These are phyloP conservation scores for Dascillus cervinus DNA, from an alignment of 2,888 invertebrate genomes.

Conservation along the genomic window DNA sequence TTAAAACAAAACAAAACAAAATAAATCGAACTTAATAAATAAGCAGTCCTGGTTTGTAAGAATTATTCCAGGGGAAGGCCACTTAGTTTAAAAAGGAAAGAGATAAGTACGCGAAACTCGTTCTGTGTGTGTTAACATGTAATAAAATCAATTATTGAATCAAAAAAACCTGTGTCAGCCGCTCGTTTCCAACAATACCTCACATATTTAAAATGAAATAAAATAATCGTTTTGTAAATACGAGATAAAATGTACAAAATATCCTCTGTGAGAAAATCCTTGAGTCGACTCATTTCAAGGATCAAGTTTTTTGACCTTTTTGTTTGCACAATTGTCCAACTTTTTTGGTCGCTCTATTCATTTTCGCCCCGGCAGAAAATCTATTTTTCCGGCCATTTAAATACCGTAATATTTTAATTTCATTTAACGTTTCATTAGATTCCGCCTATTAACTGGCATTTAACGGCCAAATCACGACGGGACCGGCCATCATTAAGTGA, in stretches of 20 bases:
- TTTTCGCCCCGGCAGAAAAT: too few species aligned
- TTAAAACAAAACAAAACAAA: too few species aligned
- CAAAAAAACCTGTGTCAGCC: conserved; percentile 7
- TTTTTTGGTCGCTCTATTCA: too few species aligned
- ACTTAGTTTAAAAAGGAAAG: conserved; percentile 4
- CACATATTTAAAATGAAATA: conserved; percentile 5
- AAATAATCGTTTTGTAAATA: conserved; percentile 2
- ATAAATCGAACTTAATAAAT: too few species aligned
- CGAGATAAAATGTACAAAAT: conserved; percentile 10
- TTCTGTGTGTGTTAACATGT: conserved; percentile 8
- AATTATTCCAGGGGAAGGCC: conserved; percentile 10
- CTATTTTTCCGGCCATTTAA: too few species aligned
- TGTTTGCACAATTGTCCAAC: too few species aligned
- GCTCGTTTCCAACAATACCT: conserved; percentile 4
- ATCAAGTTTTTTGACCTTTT: conserved; percentile 4
- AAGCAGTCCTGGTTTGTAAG: too few species aligned
- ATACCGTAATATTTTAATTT: too few species aligned
- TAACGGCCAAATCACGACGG: too few species aligned
- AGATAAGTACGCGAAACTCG: conserved; percentile 7
- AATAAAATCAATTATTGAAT: conserved; percentile 10
- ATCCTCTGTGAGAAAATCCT: conserved; percentile 10
- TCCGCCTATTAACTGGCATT: too few species aligned
- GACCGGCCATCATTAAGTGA: too few species aligned
- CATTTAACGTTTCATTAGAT: too few species aligned
- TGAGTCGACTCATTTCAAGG: conserved; percentile 7